Conservation (phyloP, 2,888 invertebrate genomes). For the Creontiades dilutus region DNA sequence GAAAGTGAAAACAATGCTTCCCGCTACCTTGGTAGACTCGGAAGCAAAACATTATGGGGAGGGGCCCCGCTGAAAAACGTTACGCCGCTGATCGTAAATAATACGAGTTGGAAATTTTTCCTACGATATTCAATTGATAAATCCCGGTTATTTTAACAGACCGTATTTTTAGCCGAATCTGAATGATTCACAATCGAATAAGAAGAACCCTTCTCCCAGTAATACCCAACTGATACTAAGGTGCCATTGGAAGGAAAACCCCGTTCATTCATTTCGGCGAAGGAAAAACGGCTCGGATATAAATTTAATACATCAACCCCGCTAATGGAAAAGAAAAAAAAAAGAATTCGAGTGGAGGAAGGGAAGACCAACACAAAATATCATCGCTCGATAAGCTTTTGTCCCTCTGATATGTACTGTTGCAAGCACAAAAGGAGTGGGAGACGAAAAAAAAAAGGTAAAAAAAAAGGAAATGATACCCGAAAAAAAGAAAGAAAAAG, state of each 20-base stretch:
- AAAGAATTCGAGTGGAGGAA: neutral
- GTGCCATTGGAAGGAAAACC: neutral
- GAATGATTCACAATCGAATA: neutral
- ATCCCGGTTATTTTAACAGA: too few relatives aligned
- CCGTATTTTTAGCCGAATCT: too few relatives aligned
- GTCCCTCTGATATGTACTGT: slow-evolving; percentile 58
- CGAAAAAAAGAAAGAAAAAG: slow-evolving; percentile 57
- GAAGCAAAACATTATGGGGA: too few relatives aligned
- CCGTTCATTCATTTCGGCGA: neutral
- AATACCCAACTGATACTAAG: neutral
- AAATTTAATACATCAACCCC: slow-evolving; percentile 31
- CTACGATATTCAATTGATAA: too few relatives aligned
- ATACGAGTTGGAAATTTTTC: too few relatives aligned
- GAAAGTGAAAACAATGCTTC: too few relatives aligned
- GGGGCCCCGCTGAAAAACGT: too few relatives aligned
- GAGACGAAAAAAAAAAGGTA: too few relatives aligned
- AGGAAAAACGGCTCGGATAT: neutral
- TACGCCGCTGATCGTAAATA: too few relatives aligned
- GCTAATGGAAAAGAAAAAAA: slow-evolving; percentile 41
- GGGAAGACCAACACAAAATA: slow-evolving; percentile 41
- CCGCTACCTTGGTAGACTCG: too few relatives aligned
- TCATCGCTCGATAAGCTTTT: slow-evolving; percentile 56
- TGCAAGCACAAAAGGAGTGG: slow-evolving; percentile 46
- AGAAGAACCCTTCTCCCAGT: too few relatives aligned
- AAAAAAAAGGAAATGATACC: slow-evolving; percentile 51